These are phyloP conservation scores for Arothron firmamentum DNA, from an alignment of 2,113 vertebrate genomes.

Conservation along the genomic window DNA sequence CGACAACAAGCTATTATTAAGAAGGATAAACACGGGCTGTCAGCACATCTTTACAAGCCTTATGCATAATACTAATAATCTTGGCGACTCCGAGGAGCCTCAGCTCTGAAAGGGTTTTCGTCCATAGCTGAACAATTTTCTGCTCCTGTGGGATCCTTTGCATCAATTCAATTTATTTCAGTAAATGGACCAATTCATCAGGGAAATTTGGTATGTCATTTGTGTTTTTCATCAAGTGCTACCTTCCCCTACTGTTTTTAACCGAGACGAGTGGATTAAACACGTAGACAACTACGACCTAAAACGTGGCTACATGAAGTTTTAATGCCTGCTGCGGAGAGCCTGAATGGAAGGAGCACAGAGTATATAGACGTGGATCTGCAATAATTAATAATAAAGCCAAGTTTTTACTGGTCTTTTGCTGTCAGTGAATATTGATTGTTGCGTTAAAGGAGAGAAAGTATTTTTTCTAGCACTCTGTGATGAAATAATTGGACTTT, in stretches of 20 bases:
- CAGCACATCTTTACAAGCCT: slow-evolving; percentile 56
- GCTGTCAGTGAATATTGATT: slow-evolving; percentile 25
- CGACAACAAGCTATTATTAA: slow-evolving; percentile 35
- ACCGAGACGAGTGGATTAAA: slow-evolving; percentile 50
- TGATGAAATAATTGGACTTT: slow-evolving; percentile 23
- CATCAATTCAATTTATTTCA: slow-evolving; percentile 75
- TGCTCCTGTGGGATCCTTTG: slow-evolving; percentile 64
- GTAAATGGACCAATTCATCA: slow-evolving; percentile 70
- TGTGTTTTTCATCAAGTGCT: slow-evolving; percentile 61
- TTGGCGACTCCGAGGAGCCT: slow-evolving; percentile 37
- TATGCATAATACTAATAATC: slow-evolving; percentile 61
- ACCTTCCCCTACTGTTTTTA: slow-evolving; percentile 38
- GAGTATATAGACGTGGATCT: background rate
- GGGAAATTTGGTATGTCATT: slow-evolving; percentile 67
- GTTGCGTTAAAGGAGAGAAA: background rate
- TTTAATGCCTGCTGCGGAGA: background rate
- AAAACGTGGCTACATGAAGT: background rate
- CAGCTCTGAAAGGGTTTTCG: slow-evolving; percentile 47
- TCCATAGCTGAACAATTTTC: slow-evolving; percentile 67
- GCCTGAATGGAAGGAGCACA: background rate
- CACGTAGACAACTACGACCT: slow-evolving; percentile 38
- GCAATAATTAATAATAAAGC: slow-evolving; percentile 20
- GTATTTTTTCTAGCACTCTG: slow-evolving; percentile 3
- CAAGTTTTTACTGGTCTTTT: slow-evolving; percentile 28
- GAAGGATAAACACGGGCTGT: slow-evolving; percentile 47